Evolutionary conservation across 2,113 vertebrate genomes (phyloP), one percentile per base, ranked within the genome.

Genomic region (Bucco capensis): DNA sequence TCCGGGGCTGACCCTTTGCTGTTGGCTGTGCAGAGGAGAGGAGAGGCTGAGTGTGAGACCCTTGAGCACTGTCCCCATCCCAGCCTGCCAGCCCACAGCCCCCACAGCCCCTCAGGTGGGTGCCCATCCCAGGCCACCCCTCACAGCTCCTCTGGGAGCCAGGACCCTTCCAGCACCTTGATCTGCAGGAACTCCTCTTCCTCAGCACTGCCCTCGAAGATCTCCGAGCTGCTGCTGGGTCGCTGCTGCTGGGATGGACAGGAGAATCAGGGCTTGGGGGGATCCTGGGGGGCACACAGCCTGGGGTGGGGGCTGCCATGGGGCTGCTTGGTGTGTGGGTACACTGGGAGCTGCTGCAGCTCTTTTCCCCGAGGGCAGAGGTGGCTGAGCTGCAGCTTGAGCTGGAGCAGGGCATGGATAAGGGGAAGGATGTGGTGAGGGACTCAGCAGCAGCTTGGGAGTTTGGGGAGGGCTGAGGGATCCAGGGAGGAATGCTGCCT

Each of bases 111-210:
- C 53, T 22, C 2, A 8, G 6, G 27, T 2, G 4, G 15, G 2
- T 65, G 13, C 54, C 42, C 56, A 25, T 9, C 44, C 23, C 12
- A 3, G 33, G 40, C 53, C 58, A n/a, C 7, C 58, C 40, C 50
- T 25, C 11, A 2, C 40, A 24, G 67, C 7, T 5, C 21, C 33
- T 8, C 3, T 2, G 2, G 33, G 33, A 10, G 25, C 10, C 54
- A 33, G 62, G 35, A 51, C 35, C 54, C 83, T 19, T 44, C 57
- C 53, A 22, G 3, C 69, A 95, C 95, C 95, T 94, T 80, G 86
- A 96, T 94, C 69, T 85, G 94, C 88, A 95, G 79, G 76, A 96
- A 94, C 28, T 96, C 95, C 85, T 96, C 95, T 54, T 96, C 93
- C 56, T 91, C 95, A 0, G 93, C 72, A 1, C 95, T 96, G 17